Evolutionary conservation across 2,888 invertebrate species (phyloP), one percentile per base, ranked within the genome.

Genomic region (Dolichomitus sp.): DNA sequence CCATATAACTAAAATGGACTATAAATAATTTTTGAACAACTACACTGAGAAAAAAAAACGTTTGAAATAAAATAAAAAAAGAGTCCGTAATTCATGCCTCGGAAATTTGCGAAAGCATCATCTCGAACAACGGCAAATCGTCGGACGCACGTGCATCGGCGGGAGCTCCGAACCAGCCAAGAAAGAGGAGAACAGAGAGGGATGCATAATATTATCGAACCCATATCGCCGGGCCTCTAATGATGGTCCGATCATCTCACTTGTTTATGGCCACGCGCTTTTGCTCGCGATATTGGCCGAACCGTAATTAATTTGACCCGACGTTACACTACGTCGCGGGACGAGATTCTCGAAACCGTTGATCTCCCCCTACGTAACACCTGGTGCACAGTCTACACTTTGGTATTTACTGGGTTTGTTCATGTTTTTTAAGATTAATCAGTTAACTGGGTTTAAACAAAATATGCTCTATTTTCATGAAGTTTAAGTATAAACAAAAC

Each of bases 191-290:
- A 48, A 37, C 40, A 61, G 19, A 23, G 45, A 63, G 61, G 85
- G 83, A 89, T 89, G 91, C 90, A 90, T 91, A 89, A 89, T 89
- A 92, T 92, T 91, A 92, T 90, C 90, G 86, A 78, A 84, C 80
- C 88, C 87, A 87, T 88, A 54, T 54, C 63, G 69, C 7, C 52
- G 42, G 42, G 86, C 87, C 81, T 82, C 86, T 91, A 90, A 91
- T 89, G 89, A 92, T 88, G 87, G 89, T 81, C 85, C 90, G 90
- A 91, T 91, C 89, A 88, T 87, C 88, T 86, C 87, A 87, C 90
- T 90, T 90, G 90, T 91, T 92, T 91, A 92, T 90, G 90, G 84
- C 87, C 86, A 76, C 75, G 66, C 81, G 84, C 86, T 83, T n/a
- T 86, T 86, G 87, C 89, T 86, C 88, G 88, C 87, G 83, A 88